A percentile compares a stretch with the other conserved stretches of the same genome.
phyloP scores from a whole-genome alignment of 2,888 invertebrate genomes.

The Formica aserva region DNA sequence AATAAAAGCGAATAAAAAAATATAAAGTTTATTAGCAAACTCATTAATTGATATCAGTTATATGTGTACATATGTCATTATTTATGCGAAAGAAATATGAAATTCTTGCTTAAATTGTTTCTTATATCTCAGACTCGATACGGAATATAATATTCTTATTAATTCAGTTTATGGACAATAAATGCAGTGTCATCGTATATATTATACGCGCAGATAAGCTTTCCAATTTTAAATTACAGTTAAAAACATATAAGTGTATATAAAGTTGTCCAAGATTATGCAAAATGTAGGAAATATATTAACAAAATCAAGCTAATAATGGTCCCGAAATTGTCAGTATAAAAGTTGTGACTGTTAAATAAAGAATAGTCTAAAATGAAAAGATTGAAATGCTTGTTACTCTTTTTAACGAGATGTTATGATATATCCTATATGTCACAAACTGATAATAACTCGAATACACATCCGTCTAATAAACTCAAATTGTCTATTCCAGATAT shows the following conservation, averaged over 20 bases:
- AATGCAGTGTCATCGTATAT: slow-evolving; percentile 48
- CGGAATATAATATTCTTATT: slow-evolving; percentile 33
- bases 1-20: neutral
- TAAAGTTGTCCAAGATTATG: slow-evolving; percentile 54
- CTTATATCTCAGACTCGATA: neutral
- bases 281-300: slow-evolving; percentile 55
- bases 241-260: slow-evolving; percentile 59
- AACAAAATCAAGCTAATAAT: slow-evolving; percentile 66
- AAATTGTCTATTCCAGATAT: slow-evolving; percentile 59
- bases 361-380: slow-evolving; percentile 33
- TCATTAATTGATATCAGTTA: neutral
- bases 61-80: neutral
- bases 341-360: slow-evolving; percentile 65
- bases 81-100: slow-evolving; percentile 8
- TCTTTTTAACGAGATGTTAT: slow-evolving; percentile 35
- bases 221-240: slow-evolving; percentile 52
- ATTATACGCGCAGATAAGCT: slow-evolving; percentile 25
- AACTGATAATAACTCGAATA: slow-evolving; percentile 68
- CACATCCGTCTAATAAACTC: slow-evolving; percentile 64
- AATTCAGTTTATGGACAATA: slow-evolving; percentile 43
- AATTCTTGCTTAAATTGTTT: neutral
- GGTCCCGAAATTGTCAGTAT: slow-evolving; percentile 74
- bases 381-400: slow-evolving; percentile 24
- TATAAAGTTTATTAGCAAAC: neutral
- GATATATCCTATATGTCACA: slow-evolving; percentile 60